These are phyloP conservation scores for Ornithoptera priamus DNA, from an alignment of 2,888 invertebrate genomes.

Conservation along the genomic window DNA sequence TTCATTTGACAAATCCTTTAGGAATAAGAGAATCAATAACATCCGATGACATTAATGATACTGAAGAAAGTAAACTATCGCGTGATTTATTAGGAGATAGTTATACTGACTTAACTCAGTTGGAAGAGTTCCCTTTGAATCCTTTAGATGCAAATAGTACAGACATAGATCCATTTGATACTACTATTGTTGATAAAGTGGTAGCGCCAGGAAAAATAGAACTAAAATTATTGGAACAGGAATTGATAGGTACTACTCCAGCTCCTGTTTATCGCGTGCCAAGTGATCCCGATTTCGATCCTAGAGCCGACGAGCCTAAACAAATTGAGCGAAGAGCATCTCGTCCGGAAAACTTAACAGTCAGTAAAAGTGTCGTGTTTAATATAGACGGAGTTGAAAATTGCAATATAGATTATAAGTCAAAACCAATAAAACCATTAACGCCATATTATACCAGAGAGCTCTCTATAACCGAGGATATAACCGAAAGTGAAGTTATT, in stretches of 20 bases:
- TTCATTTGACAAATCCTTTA: constrained; percentile 83
- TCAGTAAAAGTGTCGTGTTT: constrained; percentile 76
- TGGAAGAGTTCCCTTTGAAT: constrained; percentile 84
- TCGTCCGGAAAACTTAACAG: constrained; percentile 80
- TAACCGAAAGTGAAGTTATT: constrained; percentile 80
- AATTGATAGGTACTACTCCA: constrained; percentile 81
- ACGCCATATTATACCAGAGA: constrained; percentile 90
- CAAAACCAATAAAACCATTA: constrained; percentile 84
- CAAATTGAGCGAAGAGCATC: constrained; percentile 79
- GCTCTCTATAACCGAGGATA: constrained; percentile 78
- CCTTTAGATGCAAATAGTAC: constrained; percentile 79
- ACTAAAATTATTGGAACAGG: constrained; percentile 88
- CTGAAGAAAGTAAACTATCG: constrained; percentile 64
- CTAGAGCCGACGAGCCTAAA: constrained; percentile 83
- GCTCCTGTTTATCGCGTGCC: constrained; percentile 66
- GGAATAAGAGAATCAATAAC: constrained; percentile 81
- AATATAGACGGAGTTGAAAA: constrained; percentile 67
- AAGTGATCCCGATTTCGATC: constrained; percentile 91
- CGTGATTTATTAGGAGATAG: constrained; percentile 88
- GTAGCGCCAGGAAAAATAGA: constrained; percentile 89
- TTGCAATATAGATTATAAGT: constrained; percentile 80
- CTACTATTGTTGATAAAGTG: constrained; percentile 85
- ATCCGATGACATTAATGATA: constrained; percentile 71
- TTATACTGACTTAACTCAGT: constrained; percentile 85
- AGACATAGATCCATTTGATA: constrained; percentile 92